Evolutionary conservation across 2,888 invertebrate species (phyloP), one percentile per base, ranked within the genome.

Genomic region (Dicranocentrus wangi): DNA sequence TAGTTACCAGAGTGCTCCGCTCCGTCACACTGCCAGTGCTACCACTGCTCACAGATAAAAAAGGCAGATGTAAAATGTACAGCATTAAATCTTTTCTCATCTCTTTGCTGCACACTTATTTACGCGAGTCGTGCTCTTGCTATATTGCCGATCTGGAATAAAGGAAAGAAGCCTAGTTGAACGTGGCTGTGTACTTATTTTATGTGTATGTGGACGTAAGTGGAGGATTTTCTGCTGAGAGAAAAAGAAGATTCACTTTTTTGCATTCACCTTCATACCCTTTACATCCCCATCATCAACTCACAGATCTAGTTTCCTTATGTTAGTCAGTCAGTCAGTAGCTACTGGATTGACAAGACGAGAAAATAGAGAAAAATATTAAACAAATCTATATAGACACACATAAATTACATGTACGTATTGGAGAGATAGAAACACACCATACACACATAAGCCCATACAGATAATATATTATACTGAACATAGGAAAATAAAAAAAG

Each of bases 311-410:
- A 21, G 55, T 10, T 43, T 51, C 23, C 17, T 15, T 53, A 25
- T 53, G 21, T 55, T 42, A 43, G 75, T 68, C 60, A 76, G 76
- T 76, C 76, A 76, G 76, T 76, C 76, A 76, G 76, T 68, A 68
- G 76, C 76, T 68, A 68, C 76, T 76, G 76, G 76, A 76, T 76
- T 76, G 76, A 76, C 76, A 76, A 58, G 76, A 76, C 53, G 53
- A 76, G 58, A 76, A 13, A 39, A 47, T 7, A 10, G 55, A 55
- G 55, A 21, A 55, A n/a, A 55, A n/a, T 10, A 47, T 47, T 10
- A 10, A 3, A 47, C 3, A 5, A 47, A 47, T 5, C n/a, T 47
- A 8, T n/a, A 51, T 55, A 55, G 3, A 21, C 32, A 32, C 10
- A 21, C 55, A n/a, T 55, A n/a, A 13, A 51, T 8, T 13, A 51